Evolutionary conservation across 2,113 vertebrate species (phyloP).

Genomic region (Cyprinodon variegatus): DNA sequence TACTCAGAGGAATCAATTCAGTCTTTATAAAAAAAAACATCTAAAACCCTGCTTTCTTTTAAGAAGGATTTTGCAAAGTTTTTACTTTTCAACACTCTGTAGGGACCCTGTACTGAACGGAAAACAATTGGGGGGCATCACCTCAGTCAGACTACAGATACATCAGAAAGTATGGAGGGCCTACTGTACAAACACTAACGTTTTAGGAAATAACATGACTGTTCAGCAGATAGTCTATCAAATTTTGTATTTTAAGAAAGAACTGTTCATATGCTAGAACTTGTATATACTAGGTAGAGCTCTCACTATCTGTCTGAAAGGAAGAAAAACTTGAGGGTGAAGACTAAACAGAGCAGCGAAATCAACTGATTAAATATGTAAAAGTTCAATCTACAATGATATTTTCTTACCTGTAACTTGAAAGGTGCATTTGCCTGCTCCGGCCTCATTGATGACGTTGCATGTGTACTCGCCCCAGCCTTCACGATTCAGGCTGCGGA

Average conservation of each 20-base stretch:
- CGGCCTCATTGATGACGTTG: conserved; percentile 95
- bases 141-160: too few relatives aligned
- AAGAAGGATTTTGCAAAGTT: too few relatives aligned
- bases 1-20: too few relatives aligned
- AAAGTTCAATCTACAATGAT: neutral
- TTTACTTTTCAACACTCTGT: too few relatives aligned
- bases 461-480: conserved; percentile 95
- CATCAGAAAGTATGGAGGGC: neutral
- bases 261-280: neutral
- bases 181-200: neutral
- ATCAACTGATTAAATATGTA: neutral
- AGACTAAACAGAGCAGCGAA: neutral
- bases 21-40: too few relatives aligned
- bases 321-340: neutral
- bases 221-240: neutral
- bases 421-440: conserved; percentile 93
- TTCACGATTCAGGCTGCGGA: conserved; percentile 88
- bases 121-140: too few relatives aligned
- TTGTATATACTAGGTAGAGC: neutral
- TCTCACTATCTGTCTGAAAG: neutral
- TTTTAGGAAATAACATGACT: neutral
- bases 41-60: too few relatives aligned
- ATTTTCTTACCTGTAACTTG: conserved; percentile 88
- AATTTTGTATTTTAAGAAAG: neutral
- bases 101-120: too few relatives aligned